These are phyloP conservation scores for Gymnocypris eckloni DNA, from an alignment of 2,797 vertebrate species.

Conservation along the genomic window DNA sequence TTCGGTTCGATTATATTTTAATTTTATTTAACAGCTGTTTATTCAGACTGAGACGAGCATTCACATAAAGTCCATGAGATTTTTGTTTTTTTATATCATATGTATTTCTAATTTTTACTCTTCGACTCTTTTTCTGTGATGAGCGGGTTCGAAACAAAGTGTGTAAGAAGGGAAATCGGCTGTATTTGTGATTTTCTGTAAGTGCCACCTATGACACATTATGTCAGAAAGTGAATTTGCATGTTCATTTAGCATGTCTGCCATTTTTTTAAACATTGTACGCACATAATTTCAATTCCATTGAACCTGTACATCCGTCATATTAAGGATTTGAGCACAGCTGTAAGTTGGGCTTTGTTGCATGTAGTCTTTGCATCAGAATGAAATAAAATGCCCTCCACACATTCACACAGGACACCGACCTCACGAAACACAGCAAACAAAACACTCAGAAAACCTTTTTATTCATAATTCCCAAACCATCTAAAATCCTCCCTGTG, in stretches of 20 bases:
- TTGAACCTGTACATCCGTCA: not conserved
- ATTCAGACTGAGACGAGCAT: not conserved
- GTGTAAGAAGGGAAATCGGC: not conserved
- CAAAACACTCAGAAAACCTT: not conserved
- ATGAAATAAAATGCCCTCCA: not conserved
- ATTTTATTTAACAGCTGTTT: not conserved
- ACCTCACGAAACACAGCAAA: not conserved
- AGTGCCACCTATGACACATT: not conserved
- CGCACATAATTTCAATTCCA: not conserved
- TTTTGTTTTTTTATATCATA: not conserved
- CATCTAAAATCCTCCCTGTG: not conserved
- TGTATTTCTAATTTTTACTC: not conserved
- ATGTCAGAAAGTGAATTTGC: not conserved
- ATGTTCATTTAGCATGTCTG: not conserved
- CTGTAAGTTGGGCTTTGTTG: slow-evolving; percentile 1
- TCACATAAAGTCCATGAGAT: not conserved
- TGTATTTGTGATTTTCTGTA: not conserved
- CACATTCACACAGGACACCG: not conserved
- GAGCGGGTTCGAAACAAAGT: not conserved
- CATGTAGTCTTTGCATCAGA: not conserved
- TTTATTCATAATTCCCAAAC: not conserved
- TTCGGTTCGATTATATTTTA: not conserved
- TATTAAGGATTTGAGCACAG: not conserved
- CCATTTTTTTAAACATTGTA: not conserved
- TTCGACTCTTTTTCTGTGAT: not conserved